Percentiles rank a stretch among this genome's conserved stretches.
Evolutionary conservation across 2,113 vertebrate genomes (phyloP).

Genomic region (Mormyrus iriodes): DNA sequence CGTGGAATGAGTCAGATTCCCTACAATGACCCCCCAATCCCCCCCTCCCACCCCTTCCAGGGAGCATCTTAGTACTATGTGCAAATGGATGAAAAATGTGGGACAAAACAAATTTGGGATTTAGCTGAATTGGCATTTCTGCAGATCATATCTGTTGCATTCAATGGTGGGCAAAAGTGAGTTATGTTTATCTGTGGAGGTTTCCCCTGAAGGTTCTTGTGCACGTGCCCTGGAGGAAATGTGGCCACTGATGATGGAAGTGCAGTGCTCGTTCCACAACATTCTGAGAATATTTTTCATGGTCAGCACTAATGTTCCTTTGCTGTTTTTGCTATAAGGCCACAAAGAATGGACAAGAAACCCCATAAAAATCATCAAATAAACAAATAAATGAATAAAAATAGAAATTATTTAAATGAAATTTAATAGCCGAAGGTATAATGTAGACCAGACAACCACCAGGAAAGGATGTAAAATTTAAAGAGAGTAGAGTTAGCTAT

Average conservation of each 20-base stretch:
- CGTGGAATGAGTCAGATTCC: not conserved
- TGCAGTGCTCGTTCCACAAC: not conserved
- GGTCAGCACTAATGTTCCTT: not conserved
- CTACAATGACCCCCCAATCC: not conserved
- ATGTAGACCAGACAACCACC: not conserved
- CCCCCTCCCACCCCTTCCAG: not conserved
- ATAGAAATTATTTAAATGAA: no score
- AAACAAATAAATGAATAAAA: not conserved
- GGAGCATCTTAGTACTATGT: not conserved
- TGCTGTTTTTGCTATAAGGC: not conserved
- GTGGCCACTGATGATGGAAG: not conserved
- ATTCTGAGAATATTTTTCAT: not conserved
- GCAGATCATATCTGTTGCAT: not conserved
- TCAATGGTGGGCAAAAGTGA: not conserved
- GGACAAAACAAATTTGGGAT: not conserved
- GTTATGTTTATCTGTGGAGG: not conserved
- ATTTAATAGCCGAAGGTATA: not conserved
- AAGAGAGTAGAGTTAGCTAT: not conserved
- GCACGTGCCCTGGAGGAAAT: not conserved
- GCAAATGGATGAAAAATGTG: not conserved
- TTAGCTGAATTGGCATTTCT: not conserved
- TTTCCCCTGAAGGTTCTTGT: not conserved
- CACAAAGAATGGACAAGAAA: not conserved
- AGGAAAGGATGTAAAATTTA: not conserved
- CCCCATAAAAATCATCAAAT: not conserved